Evolutionary conservation across 2,797 vertebrate species (phyloP).

Genomic region (Myoxocephalus aenaeus): DNA sequence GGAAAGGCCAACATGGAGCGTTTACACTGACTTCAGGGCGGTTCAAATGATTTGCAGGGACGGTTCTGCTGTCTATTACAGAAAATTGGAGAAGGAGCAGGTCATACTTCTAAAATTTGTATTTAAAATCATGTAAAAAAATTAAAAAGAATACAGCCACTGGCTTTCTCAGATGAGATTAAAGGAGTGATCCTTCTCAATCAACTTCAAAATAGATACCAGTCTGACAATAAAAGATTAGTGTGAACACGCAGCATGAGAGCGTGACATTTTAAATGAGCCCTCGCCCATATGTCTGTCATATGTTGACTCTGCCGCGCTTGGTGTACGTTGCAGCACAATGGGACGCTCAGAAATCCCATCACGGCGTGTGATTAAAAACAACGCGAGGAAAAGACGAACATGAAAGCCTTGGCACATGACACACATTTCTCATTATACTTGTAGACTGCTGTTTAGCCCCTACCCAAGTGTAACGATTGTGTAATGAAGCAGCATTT

Average conservation of each 20-base stretch:
- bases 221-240: not conserved
- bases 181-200: not conserved
- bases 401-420: not conserved
- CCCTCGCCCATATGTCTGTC: not conserved
- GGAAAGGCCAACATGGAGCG: too few species aligned
- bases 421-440: conserved; percentile 19
- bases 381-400: not conserved
- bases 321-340: not conserved
- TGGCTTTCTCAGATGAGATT: not conserved
- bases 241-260: not conserved
- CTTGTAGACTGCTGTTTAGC: conserved; percentile 16
- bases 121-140: not conserved
- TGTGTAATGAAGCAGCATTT: conserved; percentile 36
- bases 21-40: too few species aligned
- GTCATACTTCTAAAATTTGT: too few species aligned
- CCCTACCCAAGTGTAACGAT: conserved; percentile 13
- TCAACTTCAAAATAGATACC: not conserved
- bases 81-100: too few species aligned
- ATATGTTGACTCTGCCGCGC: not conserved
- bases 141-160: too few species aligned
- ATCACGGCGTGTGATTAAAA: conserved; percentile 1
- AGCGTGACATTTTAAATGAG: not conserved
- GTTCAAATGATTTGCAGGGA: too few species aligned
- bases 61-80: too few species aligned
- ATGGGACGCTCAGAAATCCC: not conserved